Evolutionary conservation across 2,797 vertebrate genomes (phyloP).

Genomic region (Poecilia velifera): DNA sequence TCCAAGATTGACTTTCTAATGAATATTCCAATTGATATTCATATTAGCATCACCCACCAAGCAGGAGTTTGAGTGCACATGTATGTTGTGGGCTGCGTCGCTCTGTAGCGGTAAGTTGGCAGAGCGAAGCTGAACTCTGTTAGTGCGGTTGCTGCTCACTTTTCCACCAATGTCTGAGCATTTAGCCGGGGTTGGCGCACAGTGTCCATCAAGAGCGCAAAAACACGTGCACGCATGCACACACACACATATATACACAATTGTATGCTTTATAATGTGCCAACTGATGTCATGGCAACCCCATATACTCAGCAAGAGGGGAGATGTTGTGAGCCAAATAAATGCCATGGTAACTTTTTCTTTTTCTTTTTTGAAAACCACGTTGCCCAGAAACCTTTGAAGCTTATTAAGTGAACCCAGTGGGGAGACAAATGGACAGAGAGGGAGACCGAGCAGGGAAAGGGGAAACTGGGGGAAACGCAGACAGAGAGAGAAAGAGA

Average conservation of each 20-base stretch:
- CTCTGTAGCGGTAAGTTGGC: conserved; percentile 51
- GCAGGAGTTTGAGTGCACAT: conserved; percentile 11
- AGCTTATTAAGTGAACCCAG: conserved; percentile 86
- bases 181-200: conserved; percentile 74
- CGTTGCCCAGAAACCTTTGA: conserved; percentile 86
- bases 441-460: conserved; percentile 39
- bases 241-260: conserved; percentile 66
- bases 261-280: conserved; percentile 83
- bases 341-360: conserved; percentile 86
- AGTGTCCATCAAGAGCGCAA: conserved; percentile 46
- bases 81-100: conserved; percentile 3
- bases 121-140: conserved; percentile 57
- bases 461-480: conserved; percentile 35
- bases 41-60: conserved; percentile 7
- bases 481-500: conserved; percentile 39
- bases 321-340: conserved; percentile 81
- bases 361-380: conserved; percentile 63
- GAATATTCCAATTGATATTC: conserved; percentile 19
- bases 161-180: conserved; percentile 70
- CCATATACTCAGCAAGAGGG: conserved; percentile 81
- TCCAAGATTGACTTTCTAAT: conserved; percentile 5
- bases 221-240: conserved; percentile 19
- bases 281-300: conserved; percentile 84
- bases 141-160: conserved; percentile 54
- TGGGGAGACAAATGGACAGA: conserved; percentile 74